Evolutionary conservation across 2,113 vertebrate genomes (phyloP).

Genomic region (Cottus gobio): DNA sequence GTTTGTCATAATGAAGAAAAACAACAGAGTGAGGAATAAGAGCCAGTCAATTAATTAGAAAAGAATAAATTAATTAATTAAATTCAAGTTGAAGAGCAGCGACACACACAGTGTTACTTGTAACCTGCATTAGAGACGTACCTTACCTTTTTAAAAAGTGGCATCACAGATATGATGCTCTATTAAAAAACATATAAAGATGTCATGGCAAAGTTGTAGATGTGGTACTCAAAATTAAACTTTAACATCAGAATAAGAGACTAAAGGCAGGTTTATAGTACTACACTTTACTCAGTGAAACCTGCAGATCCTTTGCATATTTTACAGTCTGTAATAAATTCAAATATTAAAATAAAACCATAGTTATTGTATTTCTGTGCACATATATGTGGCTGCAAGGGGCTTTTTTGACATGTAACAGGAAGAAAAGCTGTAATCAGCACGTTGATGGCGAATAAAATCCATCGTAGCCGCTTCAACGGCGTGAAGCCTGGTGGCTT

Average conservation of each 20-base stretch:
- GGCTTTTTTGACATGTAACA: not conserved
- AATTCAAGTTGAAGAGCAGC: not conserved
- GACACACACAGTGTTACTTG: not conserved
- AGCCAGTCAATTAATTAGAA: not conserved
- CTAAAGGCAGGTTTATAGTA: not conserved
- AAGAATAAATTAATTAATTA: not conserved
- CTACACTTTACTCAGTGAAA: not conserved
- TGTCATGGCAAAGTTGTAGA: not conserved
- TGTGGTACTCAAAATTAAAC: not conserved
- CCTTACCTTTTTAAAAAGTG: not conserved
- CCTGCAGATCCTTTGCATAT: not conserved
- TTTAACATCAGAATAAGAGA: not conserved
- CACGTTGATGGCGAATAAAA: not conserved
- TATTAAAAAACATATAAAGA: not conserved
- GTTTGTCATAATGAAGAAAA: not conserved
- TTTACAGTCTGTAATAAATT: not conserved
- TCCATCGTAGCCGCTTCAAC: not conserved
- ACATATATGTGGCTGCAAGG: not conserved
- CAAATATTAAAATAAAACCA: not conserved
- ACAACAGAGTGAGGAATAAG: not conserved
- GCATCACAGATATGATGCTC: not conserved
- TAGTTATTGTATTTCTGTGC: not conserved
- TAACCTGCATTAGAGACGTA: too few relatives aligned
- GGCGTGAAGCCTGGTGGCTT: too few relatives aligned
- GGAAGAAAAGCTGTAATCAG: not conserved